Conservation (phyloP, 2,888 invertebrate genomes). For the Tipula lateralis region DNA sequence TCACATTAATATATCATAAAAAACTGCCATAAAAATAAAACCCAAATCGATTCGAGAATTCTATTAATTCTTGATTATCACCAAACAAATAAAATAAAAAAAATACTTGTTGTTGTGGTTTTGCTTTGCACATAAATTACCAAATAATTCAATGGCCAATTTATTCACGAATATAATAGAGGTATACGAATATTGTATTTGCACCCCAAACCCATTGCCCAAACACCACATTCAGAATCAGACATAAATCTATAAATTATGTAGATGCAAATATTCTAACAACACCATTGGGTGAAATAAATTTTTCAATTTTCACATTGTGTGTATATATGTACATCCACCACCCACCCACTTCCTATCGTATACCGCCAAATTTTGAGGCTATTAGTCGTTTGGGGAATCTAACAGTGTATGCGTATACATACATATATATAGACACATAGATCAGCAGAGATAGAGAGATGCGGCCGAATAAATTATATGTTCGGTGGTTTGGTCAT, state of each 20-base stretch:
- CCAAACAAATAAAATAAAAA: not conserved
- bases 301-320: not conserved
- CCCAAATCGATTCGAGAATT: not conserved
- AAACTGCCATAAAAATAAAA: not conserved
- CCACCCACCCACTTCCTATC: not conserved
- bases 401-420: not conserved
- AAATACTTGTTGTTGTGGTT: not conserved
- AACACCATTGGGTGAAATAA: not conserved
- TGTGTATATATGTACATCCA: not conserved
- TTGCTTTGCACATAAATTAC: not conserved
- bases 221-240: not conserved
- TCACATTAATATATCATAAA: not conserved
- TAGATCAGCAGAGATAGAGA: no score
- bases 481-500: not conserved
- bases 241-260: slow-evolving; percentile 5
- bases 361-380: not conserved
- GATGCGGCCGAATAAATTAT: not conserved
- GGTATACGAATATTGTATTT: no score
- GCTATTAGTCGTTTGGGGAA: not conserved
- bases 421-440: not conserved
- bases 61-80: not conserved
- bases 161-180: not conserved
- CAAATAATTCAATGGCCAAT: not conserved
- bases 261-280: not conserved
- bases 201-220: not conserved